Evolutionary conservation across 2,888 invertebrate genomes (phyloP).

Genomic region (Elaeidobius kamerunicus): DNA sequence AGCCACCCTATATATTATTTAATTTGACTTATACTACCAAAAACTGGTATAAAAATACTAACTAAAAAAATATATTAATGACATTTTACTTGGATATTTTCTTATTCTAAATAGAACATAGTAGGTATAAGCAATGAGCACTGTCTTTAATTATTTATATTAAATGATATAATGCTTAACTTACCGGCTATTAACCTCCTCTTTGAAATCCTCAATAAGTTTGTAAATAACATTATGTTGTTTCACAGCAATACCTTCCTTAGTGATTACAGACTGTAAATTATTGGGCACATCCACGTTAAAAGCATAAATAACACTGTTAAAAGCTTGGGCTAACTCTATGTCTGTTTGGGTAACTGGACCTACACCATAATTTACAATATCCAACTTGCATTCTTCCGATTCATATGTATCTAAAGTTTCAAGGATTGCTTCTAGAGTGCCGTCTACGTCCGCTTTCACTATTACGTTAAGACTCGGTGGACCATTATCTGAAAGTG

Average conservation of each 20-base stretch:
- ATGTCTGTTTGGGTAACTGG: slow-evolving; percentile 79
- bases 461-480: slow-evolving; percentile 50
- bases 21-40: too few relatives aligned
- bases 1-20: too few relatives aligned
- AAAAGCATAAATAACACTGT: slow-evolving; percentile 85
- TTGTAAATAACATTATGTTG: slow-evolving; percentile 89
- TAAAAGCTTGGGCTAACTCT: slow-evolving; percentile 72
- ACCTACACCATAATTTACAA: slow-evolving; percentile 91
- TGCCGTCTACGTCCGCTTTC: slow-evolving; percentile 92
- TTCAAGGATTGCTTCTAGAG: slow-evolving; percentile 92
- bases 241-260: slow-evolving; percentile 59
- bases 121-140: too few relatives aligned
- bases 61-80: too few relatives aligned
- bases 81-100: too few relatives aligned
- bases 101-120: too few relatives aligned
- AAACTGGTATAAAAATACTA: too few relatives aligned
- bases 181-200: slow-evolving; percentile 63
- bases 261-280: slow-evolving; percentile 52
- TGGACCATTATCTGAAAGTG: slow-evolving; percentile 40
- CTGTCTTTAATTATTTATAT: neutral
- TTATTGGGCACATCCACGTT: slow-evolving; percentile 64
- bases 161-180: neutral
- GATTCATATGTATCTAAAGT: slow-evolving; percentile 82
- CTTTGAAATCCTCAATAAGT: slow-evolving; percentile 83
- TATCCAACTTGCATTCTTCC: slow-evolving; percentile 72